Evolutionary conservation across 2,888 invertebrate genomes (phyloP), one percentile per base, ranked within the genome.

Genomic region (Molorchus minor): DNA sequence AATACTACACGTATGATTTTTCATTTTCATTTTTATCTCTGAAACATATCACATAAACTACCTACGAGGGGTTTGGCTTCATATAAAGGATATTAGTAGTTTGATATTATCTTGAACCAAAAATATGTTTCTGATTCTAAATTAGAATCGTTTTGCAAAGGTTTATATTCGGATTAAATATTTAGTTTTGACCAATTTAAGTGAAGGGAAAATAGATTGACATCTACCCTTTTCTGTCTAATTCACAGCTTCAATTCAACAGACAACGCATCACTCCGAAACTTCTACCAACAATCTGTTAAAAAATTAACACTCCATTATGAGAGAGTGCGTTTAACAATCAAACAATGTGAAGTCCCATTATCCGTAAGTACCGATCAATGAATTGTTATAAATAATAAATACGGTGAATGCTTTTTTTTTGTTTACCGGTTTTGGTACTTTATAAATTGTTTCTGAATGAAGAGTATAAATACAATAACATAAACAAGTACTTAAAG

Each of bases 231-330:
- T 19, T 44, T 55, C 56, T 25, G 46, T 7, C 21, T 44, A 54
- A 30, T 41, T 52, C 52, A 38, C 47, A 62, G 61, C 62, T 61
- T 54, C 59, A 65, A 63, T 58, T 64, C 65, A 67, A 65, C 67
- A 61, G 61, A 51, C 56, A 61, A 57, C 65, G 59, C 62, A 61
- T 67, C 71, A 71, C 70, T 72, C 72, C 68, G 69, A 70, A 71
- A 71, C 70, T 73, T 71, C 71, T 70, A 70, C 72, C 71, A 71
- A 69, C 71, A 71, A 71, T 73, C 70, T 73, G 72, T 67, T 77
- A 75, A 77, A 77, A 76, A 77, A 76, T 77, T 77, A 76, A 77
- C 76, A 70, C 70, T 68, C 75, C 76, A 75, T 77, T 75, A 76
- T 74, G 72, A 71, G 73, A 67, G 73, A 74, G 70, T 74, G 70